Base-by-base conservation (phyloP, 2,888 invertebrate genomes). In the Galeopsomyia nigrocyanea region DNA sequence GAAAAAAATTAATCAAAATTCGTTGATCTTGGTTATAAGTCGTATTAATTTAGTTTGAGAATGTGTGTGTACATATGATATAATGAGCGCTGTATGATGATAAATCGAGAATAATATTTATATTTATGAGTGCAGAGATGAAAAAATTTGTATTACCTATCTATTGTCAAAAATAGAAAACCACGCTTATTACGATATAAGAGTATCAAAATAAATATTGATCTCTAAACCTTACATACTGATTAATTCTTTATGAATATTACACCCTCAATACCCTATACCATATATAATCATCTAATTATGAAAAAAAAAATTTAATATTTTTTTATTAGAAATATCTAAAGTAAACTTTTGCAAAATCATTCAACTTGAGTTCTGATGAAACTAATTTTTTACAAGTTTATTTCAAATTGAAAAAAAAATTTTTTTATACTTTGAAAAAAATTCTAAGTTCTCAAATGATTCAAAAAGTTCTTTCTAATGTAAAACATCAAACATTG, bases 131-230 rank as follows among this genome's bases (percentile, higher is more conserved):
- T 70, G 66, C 76, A 77, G 75, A 80, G 79, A 78, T 39, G 39
- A 55, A 64, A 46, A 71, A 51, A 68, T 68, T 70, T 73, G 69
- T 72, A 72, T 73, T 75, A 75, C 71, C 71, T 71, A 71, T 74
- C 81, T 84, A 83, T 83, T 83, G 80, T 82, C 79, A 81, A 79
- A 81, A 83, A 83, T 82, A 82, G 80, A 83, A 81, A 79, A 82
- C 78, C 82, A 86, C 86, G 86, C 86, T 86, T 85, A 86, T 80
- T 82, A 83, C 76, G 78, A 79, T 82, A 78, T 79, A 83, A 80
- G 82, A 86, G 83, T 77, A 85, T 86, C 85, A 84, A 85, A 86
- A 86, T 86, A 86, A 86, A 86, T 80, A 82, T 83, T 84, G 86
- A 86, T 86, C 86, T 86, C 86, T 83, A 82, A 71, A 75, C 63